Percentiles rank a stretch among this genome's conserved stretches.
Evolutionary conservation across 2,113 vertebrate genomes (phyloP).

Genomic region (Oncorhynchus nerka): DNA sequence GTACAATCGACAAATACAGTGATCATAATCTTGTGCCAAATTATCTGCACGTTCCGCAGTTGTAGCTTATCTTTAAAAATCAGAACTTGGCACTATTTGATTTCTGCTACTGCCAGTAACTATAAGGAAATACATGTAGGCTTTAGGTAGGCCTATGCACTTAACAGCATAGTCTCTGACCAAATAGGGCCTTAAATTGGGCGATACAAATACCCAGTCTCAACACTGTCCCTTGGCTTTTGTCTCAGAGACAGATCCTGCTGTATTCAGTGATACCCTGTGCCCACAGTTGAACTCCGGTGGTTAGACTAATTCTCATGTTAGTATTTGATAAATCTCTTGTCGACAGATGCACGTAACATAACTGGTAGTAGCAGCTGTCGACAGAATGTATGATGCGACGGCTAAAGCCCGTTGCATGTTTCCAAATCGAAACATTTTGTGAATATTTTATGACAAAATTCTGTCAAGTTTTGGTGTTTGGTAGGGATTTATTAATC

Average conservation of each 20-base stretch:
- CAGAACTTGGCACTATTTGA: not conserved
- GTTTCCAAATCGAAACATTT: no score
- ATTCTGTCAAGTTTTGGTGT: no score
- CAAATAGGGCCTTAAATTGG: not conserved
- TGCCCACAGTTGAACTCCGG: not conserved
- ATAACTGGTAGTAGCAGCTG: no score
- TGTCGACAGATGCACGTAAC: no score
- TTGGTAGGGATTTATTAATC: no score
- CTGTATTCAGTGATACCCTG: not conserved
- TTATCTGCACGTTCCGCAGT: not conserved
- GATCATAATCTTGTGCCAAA: no score
- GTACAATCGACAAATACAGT: no score
- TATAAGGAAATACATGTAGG: not conserved
- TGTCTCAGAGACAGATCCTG: not conserved
- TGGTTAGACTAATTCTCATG: not conserved
- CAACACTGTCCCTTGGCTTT: not conserved
- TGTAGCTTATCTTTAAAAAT: not conserved
- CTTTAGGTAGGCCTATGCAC: not conserved
- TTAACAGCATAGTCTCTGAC: not conserved
- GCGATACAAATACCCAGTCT: not conserved
- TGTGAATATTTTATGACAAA: no score
- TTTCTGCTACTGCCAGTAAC: not conserved
- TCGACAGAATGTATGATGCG: no score
- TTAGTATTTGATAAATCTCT: not conserved
- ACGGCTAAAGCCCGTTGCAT: no score